These are phyloP conservation scores for Nannobrachium achirus DNA, from an alignment of 2,113 vertebrate genomes.

Conservation along the genomic window DNA sequence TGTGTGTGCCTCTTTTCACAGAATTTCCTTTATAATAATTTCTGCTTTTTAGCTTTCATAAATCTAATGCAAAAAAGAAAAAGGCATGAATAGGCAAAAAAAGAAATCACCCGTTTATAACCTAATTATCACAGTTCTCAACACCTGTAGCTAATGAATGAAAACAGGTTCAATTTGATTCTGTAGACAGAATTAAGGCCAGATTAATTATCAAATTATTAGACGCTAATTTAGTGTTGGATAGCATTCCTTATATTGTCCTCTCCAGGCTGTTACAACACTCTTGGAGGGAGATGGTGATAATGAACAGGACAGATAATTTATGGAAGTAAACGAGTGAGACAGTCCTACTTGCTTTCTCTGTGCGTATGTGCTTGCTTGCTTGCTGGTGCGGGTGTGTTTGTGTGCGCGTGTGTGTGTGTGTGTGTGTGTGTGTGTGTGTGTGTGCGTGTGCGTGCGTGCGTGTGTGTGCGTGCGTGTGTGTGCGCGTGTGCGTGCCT, in stretches of 20 bases:
- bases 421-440: slow-evolving; percentile 19
- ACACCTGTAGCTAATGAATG: background rate
- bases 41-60: slow-evolving; percentile 29
- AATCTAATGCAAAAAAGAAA: background rate
- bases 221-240: background rate
- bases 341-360: slow-evolving; percentile 6
- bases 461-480: background rate
- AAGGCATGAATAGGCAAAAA: background rate
- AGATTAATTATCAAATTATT: no score
- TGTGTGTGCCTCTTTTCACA: slow-evolving; percentile 12
- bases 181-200: background rate
- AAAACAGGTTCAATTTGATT: background rate
- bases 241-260: background rate
- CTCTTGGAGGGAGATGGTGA: background rate
- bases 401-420: background rate
- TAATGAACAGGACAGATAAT: background rate
- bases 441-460: background rate
- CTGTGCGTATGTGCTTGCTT: slow-evolving; percentile 23
- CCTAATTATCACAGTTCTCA: slow-evolving; percentile 1
- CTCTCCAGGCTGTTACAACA: background rate
- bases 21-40: slow-evolving; percentile 9
- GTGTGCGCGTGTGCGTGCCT: slow-evolving; percentile 11
- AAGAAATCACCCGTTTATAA: slow-evolving; percentile 51
- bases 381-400: no score
- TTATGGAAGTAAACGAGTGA: slow-evolving; percentile 54